Base-by-base conservation (phyloP, 2,113 vertebrate genomes). In the Zootoca vivipara region DNA sequence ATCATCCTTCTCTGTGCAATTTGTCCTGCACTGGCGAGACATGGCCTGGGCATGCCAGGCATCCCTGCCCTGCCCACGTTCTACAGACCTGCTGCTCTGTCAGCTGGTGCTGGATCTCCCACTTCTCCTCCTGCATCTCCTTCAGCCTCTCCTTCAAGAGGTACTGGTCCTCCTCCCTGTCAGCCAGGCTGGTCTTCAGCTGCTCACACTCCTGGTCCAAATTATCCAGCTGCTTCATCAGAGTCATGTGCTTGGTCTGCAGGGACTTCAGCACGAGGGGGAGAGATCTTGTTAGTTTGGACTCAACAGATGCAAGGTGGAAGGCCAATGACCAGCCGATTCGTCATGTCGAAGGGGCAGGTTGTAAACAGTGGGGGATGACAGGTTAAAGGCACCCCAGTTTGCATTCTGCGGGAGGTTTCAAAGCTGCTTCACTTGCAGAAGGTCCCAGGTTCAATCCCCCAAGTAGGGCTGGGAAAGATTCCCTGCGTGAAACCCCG, bases 141-240 rank as follows among this genome's bases (percentile, higher is more conserved):
- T 93, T 87, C 92, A 98, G 96, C 88, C 93, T 94, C 62, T 95
- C 92, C 0, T 46, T 93, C 87, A 96, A 75, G 9, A 2, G 74
- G 28, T 86, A 90, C 42, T 42, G 94, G 80, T 92, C 93, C 38
- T 97, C 96, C 90, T 99, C 97, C 0, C 94, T 95, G 79, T 98
- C 95, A 0, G 83, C 97, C 94, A 99, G 84, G 65, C 94, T 93
- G 79, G 87, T 88, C 85, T 95, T 97, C 73, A 99, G 96, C 92
- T 97, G 96, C 87, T 98, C 97, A 0, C 95, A 96, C 92, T 99
- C 98, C 94, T 94, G 95, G 58, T 98, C 97, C 16, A 99, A 92
- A 83, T 91, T 90, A 85, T 98, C 96, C 1, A 99, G 93, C 92
- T 98, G 98, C 94, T 97, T 97, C 74, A 98, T 83, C 91, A 99